Percentiles rank a stretch among this genome's conserved stretches.
These are phyloP conservation scores for Monodelphis domestica DNA, from an alignment of 2,797 vertebrate genomes.

Conservation along the genomic window DNA sequence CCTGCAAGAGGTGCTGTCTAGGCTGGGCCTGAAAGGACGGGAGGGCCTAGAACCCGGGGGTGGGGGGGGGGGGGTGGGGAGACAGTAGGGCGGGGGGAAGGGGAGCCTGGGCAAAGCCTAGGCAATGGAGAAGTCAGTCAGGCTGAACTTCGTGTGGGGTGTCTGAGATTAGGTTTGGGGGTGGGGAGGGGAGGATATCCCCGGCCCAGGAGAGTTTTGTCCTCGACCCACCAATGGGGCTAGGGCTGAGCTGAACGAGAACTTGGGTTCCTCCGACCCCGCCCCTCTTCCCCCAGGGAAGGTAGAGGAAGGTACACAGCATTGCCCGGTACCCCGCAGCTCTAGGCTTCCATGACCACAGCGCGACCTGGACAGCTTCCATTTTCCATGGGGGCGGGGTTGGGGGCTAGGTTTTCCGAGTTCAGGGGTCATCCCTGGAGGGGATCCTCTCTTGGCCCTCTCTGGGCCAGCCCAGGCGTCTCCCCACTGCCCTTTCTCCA, in stretches of 20 bases:
- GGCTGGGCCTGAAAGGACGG: too few relatives aligned
- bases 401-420: neutral
- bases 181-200: too few relatives aligned
- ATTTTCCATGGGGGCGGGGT: conserved; percentile 75
- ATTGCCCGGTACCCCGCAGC: conserved; percentile 47
- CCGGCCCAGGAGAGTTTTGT: neutral
- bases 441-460: neutral
- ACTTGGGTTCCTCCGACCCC: conserved; percentile 49
- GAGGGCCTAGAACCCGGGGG: neutral
- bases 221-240: neutral
- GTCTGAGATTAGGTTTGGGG: neutral
- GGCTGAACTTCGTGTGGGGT: neutral
- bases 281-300: conserved; percentile 2
- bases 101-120: too few relatives aligned
- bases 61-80: neutral
- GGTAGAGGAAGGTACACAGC: too few relatives aligned
- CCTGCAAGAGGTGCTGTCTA: neutral
- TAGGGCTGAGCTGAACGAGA: neutral
- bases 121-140: neutral
- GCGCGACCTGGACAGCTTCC: conserved; percentile 65
- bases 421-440: neutral
- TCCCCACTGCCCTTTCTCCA: neutral
- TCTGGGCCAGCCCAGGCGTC: neutral
- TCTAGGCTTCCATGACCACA: conserved; percentile 37
- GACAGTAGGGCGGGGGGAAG: neutral